Base-by-base conservation (phyloP, 2,797 vertebrate species). In the Paedocypris micromegethes region DNA sequence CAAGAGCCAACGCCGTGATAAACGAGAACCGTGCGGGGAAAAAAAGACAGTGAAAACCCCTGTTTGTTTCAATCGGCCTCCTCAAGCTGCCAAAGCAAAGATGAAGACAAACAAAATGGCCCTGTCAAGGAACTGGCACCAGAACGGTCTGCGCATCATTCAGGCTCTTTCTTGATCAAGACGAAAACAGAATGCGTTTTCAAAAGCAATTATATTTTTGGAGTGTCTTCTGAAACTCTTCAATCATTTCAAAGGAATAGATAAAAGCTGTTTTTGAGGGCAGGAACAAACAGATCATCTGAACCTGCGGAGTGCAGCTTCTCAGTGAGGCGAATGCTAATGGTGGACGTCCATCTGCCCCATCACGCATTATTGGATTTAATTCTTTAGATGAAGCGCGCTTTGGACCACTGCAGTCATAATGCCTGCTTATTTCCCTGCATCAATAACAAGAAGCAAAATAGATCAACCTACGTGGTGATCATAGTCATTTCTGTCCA, bases 321-420 rank as follows among this genome's bases (percentile, higher is more conserved):
- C 78, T 75, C 83, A 79, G 76, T 77, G 83, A 87, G 80, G 55
- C 62, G 86, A 85, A 83, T 86, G 73, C 80, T 79, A 86, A 87
- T 85, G 79, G 74, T 23, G 23, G 3, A 56, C 72, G 81, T 82
- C 80, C 86, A 90, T 88, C 86, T 88, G 86, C 81, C 82, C 76
- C 80, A 87, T 85, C 84, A 79, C 76, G 75, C 82, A 82, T 85
- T 83, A 86, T 84, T 85, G 80, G 77, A 80, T 84, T 84, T 81
- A 83, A 86, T 88, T 84, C 76, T 83, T 84, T 82, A 77, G 83
- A 83, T 81, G 78, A 81, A 81, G 75, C 76, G 65, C 68, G 83
- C 75, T 83, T 78, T 45, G 77, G 76, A 78, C 73, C 75, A 73
- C 40, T 50, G 74, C 72, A 72, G 82, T 80, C 72, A 86, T 87